These are phyloP conservation scores for Beroe forskalii DNA, from an alignment of 37 sponge, comb jelly and placozoan species.

Conservation along the genomic window DNA sequence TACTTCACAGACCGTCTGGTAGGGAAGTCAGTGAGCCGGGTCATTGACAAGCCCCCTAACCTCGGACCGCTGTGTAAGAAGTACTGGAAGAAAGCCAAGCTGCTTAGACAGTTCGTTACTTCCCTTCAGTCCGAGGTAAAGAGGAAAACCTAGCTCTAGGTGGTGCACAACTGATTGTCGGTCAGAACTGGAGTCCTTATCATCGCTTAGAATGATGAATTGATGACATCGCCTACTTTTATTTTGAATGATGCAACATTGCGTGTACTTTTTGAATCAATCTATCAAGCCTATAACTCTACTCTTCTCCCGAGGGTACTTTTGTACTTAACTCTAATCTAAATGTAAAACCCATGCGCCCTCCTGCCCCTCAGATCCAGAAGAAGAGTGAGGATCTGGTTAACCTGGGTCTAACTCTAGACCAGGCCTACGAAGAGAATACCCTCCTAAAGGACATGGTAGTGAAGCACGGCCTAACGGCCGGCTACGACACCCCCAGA, in stretches of 20 bases:
- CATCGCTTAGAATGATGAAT: no score
- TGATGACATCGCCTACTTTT: not conserved
- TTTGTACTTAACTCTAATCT: not conserved
- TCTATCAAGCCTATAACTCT: no score
- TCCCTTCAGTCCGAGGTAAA: conserved; percentile 38
- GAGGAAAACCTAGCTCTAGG: no score
- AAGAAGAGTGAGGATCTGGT: conserved; percentile 34
- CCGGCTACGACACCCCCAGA: not conserved
- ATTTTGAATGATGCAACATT: not conserved
- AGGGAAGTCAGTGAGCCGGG: not conserved
- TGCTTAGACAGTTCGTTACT: conserved; percentile 34
- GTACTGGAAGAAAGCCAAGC: conserved; percentile 56
- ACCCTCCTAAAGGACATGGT: conserved; percentile 35
- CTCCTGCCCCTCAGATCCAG: no score
- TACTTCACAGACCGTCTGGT: conserved; percentile 55
- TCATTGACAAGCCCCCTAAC: conserved; percentile 44
- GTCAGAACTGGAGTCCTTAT: no score
- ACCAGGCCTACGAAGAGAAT: conserved; percentile 22
- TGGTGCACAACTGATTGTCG: no score
- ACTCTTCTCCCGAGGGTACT: not conserved
- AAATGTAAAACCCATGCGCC: not conserved
- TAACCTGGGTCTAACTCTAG: not conserved
- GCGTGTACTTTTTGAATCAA: no score
- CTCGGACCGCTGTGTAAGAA: conserved; percentile 46
- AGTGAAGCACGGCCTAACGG: conserved; percentile 11